These are phyloP conservation scores for Girardinus metallicus DNA, from an alignment of 2,797 vertebrate species.

Conservation along the genomic window DNA sequence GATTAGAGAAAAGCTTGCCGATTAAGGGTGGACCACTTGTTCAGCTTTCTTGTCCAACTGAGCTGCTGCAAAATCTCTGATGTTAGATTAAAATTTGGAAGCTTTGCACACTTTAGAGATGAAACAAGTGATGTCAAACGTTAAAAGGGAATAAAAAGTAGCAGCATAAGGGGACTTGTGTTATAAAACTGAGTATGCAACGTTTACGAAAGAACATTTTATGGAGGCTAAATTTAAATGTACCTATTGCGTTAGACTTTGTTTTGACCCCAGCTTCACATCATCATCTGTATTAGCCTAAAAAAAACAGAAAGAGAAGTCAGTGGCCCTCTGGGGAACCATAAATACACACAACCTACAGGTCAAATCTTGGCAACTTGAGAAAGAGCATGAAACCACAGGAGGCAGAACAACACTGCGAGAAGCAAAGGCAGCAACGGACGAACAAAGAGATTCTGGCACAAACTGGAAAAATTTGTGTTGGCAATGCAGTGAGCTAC, in stretches of 20 bases:
- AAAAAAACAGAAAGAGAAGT: constrained; percentile 39
- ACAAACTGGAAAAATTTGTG: constrained; percentile 17
- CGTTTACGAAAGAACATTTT: constrained; percentile 20
- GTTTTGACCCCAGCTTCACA: constrained; percentile 28
- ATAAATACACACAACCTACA: constrained; percentile 53
- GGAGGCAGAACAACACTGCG: constrained; percentile 18
- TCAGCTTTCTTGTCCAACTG: neutral
- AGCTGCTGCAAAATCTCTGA: neutral
- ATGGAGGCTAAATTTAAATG: constrained; percentile 41
- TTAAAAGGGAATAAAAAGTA: neutral
- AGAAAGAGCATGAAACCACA: constrained; percentile 42
- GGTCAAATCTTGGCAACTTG: constrained; percentile 25
- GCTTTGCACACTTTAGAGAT: neutral
- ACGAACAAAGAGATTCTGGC: constrained; percentile 27
- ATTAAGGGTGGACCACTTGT: neutral
- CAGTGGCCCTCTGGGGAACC: constrained; percentile 46
- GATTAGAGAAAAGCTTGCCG: neutral
- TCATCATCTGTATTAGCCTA: constrained; percentile 38
- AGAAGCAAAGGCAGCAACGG: constrained; percentile 17
- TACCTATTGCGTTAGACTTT: constrained; percentile 14
- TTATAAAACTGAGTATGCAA: neutral
- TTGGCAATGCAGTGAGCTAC: constrained; percentile 27
- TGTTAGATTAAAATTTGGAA: neutral
- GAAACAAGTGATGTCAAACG: neutral
- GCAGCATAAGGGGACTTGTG: neutral